Conservation (phyloP, 2,888 invertebrate genomes). For the Punctoribates punctum region DNA sequence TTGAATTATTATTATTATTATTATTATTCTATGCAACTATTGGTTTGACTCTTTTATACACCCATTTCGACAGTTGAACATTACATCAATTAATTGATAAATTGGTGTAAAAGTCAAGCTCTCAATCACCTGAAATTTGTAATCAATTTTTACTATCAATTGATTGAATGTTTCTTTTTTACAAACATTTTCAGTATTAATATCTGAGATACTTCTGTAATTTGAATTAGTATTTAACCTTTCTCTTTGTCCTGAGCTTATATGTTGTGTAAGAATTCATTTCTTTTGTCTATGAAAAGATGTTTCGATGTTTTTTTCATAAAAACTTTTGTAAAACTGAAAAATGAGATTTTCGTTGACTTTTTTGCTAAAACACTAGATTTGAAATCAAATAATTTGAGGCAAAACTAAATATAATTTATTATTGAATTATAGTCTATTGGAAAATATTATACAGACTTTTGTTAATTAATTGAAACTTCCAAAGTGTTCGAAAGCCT, state of each 20-base stretch:
- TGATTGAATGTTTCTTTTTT: not conserved
- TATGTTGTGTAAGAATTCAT: not conserved
- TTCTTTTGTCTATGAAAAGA: not conserved
- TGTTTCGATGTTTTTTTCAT: not conserved
- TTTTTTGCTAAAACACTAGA: too few relatives aligned
- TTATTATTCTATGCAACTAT: conserved; percentile 22
- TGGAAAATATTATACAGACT: not conserved
- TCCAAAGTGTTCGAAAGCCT: conserved; percentile 18
- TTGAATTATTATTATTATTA: conserved; percentile 13
- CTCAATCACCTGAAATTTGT: conserved; percentile 20
- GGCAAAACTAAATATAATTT: too few relatives aligned
- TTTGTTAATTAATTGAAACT: not conserved
- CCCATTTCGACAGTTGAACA: conserved; percentile 15
- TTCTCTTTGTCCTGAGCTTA: conserved; percentile 18
- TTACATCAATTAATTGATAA: conserved; percentile 3
- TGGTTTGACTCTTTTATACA: not conserved
- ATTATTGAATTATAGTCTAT: too few relatives aligned
- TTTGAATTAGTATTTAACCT: not conserved
- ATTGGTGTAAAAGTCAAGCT: conserved; percentile 27
- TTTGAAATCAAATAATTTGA: too few relatives aligned
- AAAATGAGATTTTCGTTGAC: conserved; percentile 3
- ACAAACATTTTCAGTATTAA: not conserved
- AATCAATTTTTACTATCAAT: conserved; percentile 16
- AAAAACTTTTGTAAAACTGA: not conserved
- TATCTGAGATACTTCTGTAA: not conserved